These are phyloP conservation scores for Irena cyanogastra DNA, from an alignment of 2,113 vertebrate species.

Conservation along the genomic window DNA sequence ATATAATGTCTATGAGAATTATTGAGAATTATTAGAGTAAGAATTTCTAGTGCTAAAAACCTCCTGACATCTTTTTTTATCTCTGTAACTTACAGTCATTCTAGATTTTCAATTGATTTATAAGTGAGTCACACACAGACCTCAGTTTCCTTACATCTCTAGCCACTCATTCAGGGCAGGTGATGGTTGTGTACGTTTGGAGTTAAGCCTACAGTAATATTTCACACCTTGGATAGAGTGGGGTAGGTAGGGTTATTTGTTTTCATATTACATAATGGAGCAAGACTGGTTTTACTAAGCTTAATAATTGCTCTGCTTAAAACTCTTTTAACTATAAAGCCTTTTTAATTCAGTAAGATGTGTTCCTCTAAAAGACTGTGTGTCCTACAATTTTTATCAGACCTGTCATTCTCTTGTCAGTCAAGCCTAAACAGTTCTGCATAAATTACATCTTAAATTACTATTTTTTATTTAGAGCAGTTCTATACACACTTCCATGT, in stretches of 20 bases:
- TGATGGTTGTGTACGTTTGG: not conserved
- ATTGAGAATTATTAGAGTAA: not conserved
- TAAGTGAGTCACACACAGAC: not conserved
- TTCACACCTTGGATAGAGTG: not conserved
- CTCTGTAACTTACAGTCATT: not conserved
- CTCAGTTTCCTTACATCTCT: not conserved
- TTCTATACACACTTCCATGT: not conserved
- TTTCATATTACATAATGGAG: not conserved
- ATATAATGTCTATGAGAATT: not conserved
- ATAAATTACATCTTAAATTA: not conserved
- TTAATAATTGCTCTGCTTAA: not conserved
- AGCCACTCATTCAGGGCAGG: not conserved
- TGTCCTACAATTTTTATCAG: not conserved
- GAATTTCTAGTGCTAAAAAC: not conserved
- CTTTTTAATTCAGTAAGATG: not conserved
- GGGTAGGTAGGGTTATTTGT: not conserved
- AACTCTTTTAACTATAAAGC: not conserved
- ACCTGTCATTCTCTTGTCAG: not conserved
- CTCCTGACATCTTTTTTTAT: not conserved
- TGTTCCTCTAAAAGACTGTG: not conserved
- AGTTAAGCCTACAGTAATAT: not conserved
- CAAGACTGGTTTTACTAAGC: not conserved
- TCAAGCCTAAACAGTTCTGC: not conserved
- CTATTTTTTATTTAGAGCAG: not conserved
- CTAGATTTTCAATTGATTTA: not conserved